Conservation (phyloP, 1,140 invertebrate genomes). For the Hylyphantes graminicola region DNA sequence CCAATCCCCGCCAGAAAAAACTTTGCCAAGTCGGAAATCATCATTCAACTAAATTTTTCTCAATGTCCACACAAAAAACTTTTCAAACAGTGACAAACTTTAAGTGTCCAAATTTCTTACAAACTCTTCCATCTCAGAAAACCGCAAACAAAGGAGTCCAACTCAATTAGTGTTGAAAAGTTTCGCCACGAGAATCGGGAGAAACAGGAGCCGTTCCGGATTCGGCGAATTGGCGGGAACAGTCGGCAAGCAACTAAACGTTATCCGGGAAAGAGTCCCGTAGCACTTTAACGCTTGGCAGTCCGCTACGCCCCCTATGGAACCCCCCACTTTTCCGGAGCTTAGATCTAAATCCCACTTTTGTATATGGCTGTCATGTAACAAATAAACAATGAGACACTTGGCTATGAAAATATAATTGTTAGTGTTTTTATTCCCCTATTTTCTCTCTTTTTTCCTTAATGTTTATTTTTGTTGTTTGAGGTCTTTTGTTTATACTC, state of each 20-base stretch:
- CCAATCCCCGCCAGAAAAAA: constrained; percentile 17
- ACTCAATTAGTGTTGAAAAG: neutral
- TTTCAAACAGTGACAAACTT: neutral
- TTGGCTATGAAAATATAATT: no score
- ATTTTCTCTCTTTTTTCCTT: no score
- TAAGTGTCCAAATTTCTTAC: neutral
- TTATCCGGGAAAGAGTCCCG: constrained; percentile 43
- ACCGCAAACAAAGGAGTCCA: neutral
- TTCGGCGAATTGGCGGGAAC: constrained; percentile 25
- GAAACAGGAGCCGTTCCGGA: constrained; percentile 16
- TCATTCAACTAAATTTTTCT: neutral
- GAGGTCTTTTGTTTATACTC: no score
- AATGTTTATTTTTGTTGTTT: no score
- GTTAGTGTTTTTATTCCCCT: no score
- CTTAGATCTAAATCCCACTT: no score
- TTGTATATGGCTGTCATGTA: no score
- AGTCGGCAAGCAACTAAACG: constrained; percentile 46
- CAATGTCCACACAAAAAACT: constrained; percentile 19
- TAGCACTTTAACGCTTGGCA: no score
- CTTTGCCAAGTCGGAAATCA: neutral
- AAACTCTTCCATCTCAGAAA: constrained; percentile 7
- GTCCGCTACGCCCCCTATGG: no score
- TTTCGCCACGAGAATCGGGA: constrained; percentile 6
- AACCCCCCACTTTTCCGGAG: no score
- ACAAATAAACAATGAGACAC: no score